Percentiles rank a stretch among this genome's conserved stretches.
These are phyloP conservation scores for Lophura nycthemera DNA, from an alignment of 2,113 vertebrate species.

Conservation along the genomic window DNA sequence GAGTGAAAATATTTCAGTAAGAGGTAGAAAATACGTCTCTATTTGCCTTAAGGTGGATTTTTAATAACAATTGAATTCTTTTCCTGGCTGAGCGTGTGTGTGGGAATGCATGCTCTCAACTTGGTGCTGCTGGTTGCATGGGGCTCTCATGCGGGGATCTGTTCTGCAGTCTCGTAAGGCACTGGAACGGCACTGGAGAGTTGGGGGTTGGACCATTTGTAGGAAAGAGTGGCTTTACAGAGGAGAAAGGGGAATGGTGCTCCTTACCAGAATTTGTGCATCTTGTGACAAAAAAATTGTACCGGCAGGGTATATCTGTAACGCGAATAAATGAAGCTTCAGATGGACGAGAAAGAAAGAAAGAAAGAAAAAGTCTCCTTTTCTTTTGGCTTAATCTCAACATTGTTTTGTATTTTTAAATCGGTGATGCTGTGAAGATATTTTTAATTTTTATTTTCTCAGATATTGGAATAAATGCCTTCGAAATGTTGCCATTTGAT, in stretches of 20 bases:
- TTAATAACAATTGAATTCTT: background rate
- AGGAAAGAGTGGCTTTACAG: background rate
- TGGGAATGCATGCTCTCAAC: background rate
- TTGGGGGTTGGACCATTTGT: background rate
- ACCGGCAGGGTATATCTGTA: background rate
- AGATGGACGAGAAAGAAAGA: background rate
- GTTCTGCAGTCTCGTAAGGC: fast-evolving
- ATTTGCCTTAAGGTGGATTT: constrained; percentile 25
- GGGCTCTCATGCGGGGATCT: background rate
- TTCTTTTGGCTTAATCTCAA: constrained; percentile 6
- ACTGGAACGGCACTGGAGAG: background rate
- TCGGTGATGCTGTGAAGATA: constrained; percentile 11
- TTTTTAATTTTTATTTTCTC: constrained; percentile 33
- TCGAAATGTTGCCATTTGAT: constrained; percentile 23
- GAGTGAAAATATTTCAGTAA: background rate
- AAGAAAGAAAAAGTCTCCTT: background rate
- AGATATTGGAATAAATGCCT: constrained; percentile 53
- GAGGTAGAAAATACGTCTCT: background rate
- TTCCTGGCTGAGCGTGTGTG: background rate
- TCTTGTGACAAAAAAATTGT: background rate
- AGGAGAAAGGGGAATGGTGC: background rate
- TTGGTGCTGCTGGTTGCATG: fast-evolving
- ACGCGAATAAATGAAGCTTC: constrained; percentile 9
- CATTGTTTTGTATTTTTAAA: background rate
- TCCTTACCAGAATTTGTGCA: background rate